These are phyloP conservation scores for Xestia sexstrigata DNA, from an alignment of 2,888 invertebrate species.

Conservation along the genomic window DNA sequence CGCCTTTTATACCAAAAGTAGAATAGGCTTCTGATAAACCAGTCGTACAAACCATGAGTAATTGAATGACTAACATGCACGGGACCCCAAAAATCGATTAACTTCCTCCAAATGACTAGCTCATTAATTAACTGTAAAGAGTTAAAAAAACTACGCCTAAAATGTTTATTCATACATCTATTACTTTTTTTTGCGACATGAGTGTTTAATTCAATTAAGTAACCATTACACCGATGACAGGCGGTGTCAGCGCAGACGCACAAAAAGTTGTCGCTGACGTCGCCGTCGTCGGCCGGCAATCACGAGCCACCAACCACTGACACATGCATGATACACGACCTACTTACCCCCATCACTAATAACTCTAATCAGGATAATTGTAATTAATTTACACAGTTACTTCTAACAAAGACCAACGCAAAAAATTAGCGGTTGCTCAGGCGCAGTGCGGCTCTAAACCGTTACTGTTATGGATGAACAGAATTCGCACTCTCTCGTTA, in stretches of 20 bases:
- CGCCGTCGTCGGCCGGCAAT: slow-evolving; percentile 67
- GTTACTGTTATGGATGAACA: slow-evolving; percentile 78
- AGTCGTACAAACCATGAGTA: slow-evolving; percentile 23
- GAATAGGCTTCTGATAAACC: slow-evolving; percentile 45
- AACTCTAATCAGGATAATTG: slow-evolving; percentile 83
- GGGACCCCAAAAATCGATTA: slow-evolving; percentile 47
- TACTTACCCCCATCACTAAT: slow-evolving; percentile 80
- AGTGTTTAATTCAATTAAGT: slow-evolving; percentile 85
- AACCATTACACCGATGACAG: slow-evolving; percentile 80
- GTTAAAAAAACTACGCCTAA: slow-evolving; percentile 34
- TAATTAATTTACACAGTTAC: slow-evolving; percentile 86
- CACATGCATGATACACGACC: slow-evolving; percentile 78
- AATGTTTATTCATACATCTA: slow-evolving; percentile 61
- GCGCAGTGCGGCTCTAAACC: slow-evolving; percentile 66
- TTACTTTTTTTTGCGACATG: slow-evolving; percentile 63
- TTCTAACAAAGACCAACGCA: slow-evolving; percentile 76
- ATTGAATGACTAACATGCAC: slow-evolving; percentile 23
- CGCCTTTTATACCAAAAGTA: slow-evolving; percentile 34
- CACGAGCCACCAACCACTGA: slow-evolving; percentile 64
- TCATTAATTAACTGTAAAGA: slow-evolving; percentile 58
- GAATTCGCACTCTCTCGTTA: slow-evolving; percentile 71
- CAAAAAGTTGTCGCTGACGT: slow-evolving; percentile 79
- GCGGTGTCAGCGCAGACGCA: slow-evolving; percentile 77
- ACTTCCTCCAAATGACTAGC: slow-evolving; percentile 34
- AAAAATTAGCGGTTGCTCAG: slow-evolving; percentile 71